Evolutionary conservation across 53 echinoderm and acorn worm genomes (phyloP), one percentile per base, ranked within the genome.

Genomic region (Temnopleurus reevesii): DNA sequence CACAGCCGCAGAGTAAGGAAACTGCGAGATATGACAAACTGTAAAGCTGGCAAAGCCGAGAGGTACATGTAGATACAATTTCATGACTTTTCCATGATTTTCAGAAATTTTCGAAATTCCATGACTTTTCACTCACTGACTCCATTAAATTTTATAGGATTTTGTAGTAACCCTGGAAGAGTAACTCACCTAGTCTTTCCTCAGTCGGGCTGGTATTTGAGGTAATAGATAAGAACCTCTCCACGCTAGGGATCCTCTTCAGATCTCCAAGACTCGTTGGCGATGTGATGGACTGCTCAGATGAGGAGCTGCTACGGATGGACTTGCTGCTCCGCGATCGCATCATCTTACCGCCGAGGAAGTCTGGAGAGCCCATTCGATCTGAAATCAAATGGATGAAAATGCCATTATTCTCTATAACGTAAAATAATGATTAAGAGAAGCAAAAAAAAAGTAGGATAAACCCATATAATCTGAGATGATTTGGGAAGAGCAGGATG

Each of bases 141-240:
- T n/a, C n/a, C n/a, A n/a, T n/a, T n/a, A n/a, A n/a, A n/a, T n/a
- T n/a, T n/a, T n/a, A n/a, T n/a, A n/a, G n/a, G n/a, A n/a, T n/a
- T n/a, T n/a, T n/a, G n/a, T n/a, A n/a, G n/a, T n/a, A n/a, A n/a
- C n/a, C n/a, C n/a, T n/a, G 65, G 4, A 35, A 34, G 34, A 34
- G 10, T 15, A 30, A 19, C 89, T 71, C 36, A 94, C 94, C 94
- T 53, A 59, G 65, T 25, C 77, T 77, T 13, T 94, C 94, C 45
- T 94, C 95, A 0, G 95, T 93, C 7, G 95, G 93, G 81, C 93
- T 95, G 36, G 56, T 92, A 56, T 89, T 89, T 26, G 95, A 89
- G 17, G 82, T 81, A 56, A 95, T 79, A 19, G 94, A 94, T 57
- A 90, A 59, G 89, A 91, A 94, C 28, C 91, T 47, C 77, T 94